Evolutionary conservation across 2,113 vertebrate species (phyloP).

Genomic region (Callipepla squamata): DNA sequence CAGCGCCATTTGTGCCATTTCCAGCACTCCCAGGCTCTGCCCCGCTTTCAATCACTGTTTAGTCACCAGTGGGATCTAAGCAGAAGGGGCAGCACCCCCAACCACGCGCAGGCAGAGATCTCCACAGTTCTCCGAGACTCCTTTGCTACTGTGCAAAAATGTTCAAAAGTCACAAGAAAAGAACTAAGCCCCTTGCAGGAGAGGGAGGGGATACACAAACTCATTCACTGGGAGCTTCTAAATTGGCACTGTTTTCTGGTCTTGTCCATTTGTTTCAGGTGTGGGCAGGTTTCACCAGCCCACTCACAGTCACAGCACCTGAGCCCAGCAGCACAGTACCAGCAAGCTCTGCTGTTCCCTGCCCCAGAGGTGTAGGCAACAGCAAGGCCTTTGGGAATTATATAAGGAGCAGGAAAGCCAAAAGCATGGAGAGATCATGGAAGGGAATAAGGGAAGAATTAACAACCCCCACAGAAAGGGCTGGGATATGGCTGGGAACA

Average conservation of each 20-base stretch:
- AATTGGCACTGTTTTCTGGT: not conserved
- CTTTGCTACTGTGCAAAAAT: not conserved
- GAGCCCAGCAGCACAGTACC: not conserved
- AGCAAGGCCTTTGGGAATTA: not conserved
- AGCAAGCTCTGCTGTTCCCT: not conserved
- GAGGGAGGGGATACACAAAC: not conserved
- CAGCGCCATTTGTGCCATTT: not conserved
- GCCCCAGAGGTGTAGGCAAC: not conserved
- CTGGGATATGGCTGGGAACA: not conserved
- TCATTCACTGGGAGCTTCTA: not conserved
- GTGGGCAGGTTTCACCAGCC: not conserved
- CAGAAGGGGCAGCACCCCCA: not conserved
- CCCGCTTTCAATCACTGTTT: not conserved
- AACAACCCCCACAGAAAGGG: not conserved
- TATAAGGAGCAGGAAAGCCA: not conserved
- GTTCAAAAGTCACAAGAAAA: not conserved
- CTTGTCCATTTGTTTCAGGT: not conserved
- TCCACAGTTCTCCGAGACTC: not conserved
- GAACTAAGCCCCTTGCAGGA: not conserved
- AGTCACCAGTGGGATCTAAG: not conserved
- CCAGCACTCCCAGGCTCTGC: not conserved
- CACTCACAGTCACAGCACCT: not conserved
- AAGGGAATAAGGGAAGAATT: not conserved
- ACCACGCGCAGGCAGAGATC: not conserved
- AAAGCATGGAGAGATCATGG: not conserved